Evolutionary conservation across 2,888 invertebrate species (phyloP).

Genomic region (Hyppa rectilinea): DNA sequence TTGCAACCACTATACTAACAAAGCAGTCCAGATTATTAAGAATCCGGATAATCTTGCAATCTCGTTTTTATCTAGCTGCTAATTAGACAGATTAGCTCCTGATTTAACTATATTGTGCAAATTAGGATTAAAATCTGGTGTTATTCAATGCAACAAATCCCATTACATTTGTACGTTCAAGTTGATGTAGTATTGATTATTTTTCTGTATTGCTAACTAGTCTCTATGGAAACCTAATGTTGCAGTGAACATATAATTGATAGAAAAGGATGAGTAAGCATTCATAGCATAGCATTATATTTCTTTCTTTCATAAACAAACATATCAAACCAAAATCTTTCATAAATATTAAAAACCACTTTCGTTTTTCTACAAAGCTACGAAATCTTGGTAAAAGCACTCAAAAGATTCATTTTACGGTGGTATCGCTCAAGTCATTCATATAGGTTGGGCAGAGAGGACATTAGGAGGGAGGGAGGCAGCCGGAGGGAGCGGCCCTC

Average conservation of each 20-base stretch:
- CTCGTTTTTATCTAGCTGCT: neutral
- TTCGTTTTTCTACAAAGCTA: conserved; percentile 39
- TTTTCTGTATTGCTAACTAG: conserved; percentile 4
- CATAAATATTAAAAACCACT: conserved; percentile 44
- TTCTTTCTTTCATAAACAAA: no score
- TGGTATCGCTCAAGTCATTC: conserved; percentile 79
- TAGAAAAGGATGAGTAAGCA: no score
- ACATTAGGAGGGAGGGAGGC: conserved; percentile 69
- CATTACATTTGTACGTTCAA: neutral
- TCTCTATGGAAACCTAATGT: conserved; percentile 16
- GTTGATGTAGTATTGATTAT: conserved; percentile 25
- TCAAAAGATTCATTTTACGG: conserved; percentile 70
- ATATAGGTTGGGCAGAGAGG: conserved; percentile 75
- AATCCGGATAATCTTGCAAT: neutral
- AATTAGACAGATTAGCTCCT: no score
- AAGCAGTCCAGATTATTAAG: neutral
- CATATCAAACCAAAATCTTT: conserved; percentile 9
- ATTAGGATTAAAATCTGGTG: neutral
- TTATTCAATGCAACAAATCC: neutral
- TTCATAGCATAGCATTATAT: no score
- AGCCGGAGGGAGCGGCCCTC: conserved; percentile 81
- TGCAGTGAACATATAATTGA: neutral
- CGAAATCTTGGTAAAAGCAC: conserved; percentile 65
- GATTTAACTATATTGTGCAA: neutral
- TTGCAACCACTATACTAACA: neutral